phyloP scores from a whole-genome alignment of 2,797 vertebrate genomes.

The Champsocephalus gunnari region DNA sequence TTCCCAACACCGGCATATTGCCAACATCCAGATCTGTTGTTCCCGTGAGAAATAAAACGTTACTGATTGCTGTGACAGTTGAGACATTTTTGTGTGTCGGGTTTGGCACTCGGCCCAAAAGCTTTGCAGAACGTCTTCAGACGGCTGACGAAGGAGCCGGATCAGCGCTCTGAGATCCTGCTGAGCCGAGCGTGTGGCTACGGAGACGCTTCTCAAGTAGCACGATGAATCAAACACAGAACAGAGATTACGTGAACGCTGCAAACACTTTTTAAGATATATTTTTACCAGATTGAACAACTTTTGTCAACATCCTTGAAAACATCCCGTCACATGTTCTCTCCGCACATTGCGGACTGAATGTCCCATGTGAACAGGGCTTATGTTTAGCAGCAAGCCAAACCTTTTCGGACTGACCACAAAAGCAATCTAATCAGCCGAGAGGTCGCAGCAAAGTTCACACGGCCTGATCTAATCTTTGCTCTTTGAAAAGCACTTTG shows the following conservation, averaged over 20 bases:
- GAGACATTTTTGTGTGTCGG: constrained; percentile 24
- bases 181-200: constrained; percentile 27
- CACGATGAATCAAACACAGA: constrained; percentile 4
- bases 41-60: constrained; percentile 17
- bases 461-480: neutral
- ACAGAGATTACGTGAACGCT: neutral
- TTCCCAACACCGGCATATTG: neutral
- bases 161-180: constrained; percentile 9
- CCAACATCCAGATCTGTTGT: constrained; percentile 10
- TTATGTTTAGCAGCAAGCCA: neutral
- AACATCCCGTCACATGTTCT: neutral
- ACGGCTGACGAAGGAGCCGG: neutral
- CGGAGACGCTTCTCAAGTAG: constrained; percentile 7
- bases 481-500: constrained; percentile 16
- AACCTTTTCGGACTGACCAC: neutral
- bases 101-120: constrained; percentile 21
- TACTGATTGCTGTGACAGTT: constrained; percentile 27
- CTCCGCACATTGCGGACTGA: neutral
- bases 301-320: neutral
- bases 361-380: neutral
- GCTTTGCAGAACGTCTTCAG: constrained; percentile 10
- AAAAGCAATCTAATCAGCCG: constrained; percentile 25
- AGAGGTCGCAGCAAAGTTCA: neutral
- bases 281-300: no score
- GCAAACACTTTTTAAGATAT: neutral